These are phyloP conservation scores for Macrotis lagotis DNA, from an alignment of 2,113 vertebrate species.

Conservation along the genomic window DNA sequence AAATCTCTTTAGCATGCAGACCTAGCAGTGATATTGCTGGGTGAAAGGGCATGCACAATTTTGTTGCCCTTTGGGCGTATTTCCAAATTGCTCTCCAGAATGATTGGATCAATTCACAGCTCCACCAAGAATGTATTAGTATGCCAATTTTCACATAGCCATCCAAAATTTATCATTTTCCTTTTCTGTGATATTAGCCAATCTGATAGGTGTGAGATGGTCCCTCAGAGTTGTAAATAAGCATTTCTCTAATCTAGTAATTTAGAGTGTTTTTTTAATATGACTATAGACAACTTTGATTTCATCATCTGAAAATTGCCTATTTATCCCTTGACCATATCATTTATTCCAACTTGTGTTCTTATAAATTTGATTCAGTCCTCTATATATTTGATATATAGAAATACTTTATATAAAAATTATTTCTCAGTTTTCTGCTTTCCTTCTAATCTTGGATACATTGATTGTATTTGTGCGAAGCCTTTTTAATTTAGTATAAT, in stretches of 20 bases:
- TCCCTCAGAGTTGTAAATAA: neutral
- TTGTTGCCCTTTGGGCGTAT: too few species aligned
- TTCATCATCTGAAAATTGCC: neutral
- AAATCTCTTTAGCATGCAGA: too few species aligned
- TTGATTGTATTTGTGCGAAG: neutral
- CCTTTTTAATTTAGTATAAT: neutral
- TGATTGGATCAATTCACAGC: too few species aligned
- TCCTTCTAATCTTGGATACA: neutral
- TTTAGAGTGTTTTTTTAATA: neutral
- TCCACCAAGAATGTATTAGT: too few species aligned
- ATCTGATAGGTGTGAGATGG: neutral
- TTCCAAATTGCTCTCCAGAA: too few species aligned
- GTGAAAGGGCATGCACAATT: too few species aligned
- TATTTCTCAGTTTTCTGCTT: neutral
- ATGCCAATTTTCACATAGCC: too few species aligned
- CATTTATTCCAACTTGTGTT: neutral
- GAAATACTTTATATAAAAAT: neutral
- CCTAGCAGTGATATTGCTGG: too few species aligned
- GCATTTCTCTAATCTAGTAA: neutral
- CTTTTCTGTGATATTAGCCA: neutral
- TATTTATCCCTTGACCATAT: neutral
- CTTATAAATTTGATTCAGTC: neutral
- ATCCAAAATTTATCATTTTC: neutral
- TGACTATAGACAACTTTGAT: neutral
- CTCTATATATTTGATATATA: neutral